Conservation (phyloP, 1,140 invertebrate species). For the Cyrtorhinus lividipennis region DNA sequence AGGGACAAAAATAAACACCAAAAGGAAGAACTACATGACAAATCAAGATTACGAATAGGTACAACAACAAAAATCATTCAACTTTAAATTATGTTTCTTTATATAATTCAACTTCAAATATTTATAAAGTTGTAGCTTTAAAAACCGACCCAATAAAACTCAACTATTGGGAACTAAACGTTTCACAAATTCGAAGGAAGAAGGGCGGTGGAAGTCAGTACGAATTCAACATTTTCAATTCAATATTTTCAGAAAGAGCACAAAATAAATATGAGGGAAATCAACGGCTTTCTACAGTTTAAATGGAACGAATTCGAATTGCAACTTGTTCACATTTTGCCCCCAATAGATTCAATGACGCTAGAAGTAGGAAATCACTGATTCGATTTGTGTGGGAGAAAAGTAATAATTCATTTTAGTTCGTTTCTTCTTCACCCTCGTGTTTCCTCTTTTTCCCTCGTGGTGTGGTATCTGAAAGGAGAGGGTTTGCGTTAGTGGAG, state of each 20-base stretch:
- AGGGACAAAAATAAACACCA: no score
- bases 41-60: neutral
- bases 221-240: neutral
- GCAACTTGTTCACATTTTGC: constrained; percentile 2
- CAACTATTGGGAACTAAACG: constrained; percentile 15
- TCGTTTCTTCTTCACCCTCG: constrained; percentile 37
- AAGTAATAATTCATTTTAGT: constrained; percentile 24
- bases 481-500: neutral
- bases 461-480: constrained; percentile 34
- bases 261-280: constrained; percentile 1
- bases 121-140: constrained; percentile 16
- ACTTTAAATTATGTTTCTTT: neutral
- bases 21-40: no score
- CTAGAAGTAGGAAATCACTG: constrained; percentile 7
- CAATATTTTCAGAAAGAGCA: neutral
- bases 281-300: neutral
- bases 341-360: constrained; percentile 10
- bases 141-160: constrained; percentile 13
- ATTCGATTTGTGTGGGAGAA: constrained; percentile 7
- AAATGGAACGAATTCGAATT: constrained; percentile 10
- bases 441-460: constrained; percentile 58
- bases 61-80: neutral
- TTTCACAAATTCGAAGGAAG: constrained; percentile 2
- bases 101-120: constrained; percentile 5
- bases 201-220: constrained; percentile 4